Percentiles rank a stretch among this genome's conserved stretches.
These are phyloP conservation scores for Pachyseris speciosa DNA, from an alignment of 64 coral and sea anemone species.

Conservation along the genomic window DNA sequence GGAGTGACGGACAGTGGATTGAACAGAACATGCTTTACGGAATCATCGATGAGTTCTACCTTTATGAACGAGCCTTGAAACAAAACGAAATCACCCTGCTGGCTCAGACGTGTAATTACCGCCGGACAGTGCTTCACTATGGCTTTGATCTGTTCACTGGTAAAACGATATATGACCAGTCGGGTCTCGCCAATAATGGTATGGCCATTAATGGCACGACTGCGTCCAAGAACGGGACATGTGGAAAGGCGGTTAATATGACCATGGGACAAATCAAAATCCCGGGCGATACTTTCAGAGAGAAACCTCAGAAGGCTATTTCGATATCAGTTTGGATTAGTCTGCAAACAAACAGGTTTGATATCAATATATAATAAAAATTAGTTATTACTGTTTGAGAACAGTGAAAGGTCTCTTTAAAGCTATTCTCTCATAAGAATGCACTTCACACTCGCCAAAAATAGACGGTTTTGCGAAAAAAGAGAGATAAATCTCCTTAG, in stretches of 20 bases:
- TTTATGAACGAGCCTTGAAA: conserved; percentile 78
- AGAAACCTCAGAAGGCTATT: conserved; percentile 85
- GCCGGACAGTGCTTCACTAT: conserved; percentile 80
- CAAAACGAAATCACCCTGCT: conserved; percentile 83
- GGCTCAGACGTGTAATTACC: conserved; percentile 84
- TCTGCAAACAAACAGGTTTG: conserved; percentile 90
- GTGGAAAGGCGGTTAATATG: conserved; percentile 91
- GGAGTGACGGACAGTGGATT: conserved; percentile 71
- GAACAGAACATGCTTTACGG: conserved; percentile 65
- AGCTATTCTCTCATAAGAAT: too few relatives aligned
- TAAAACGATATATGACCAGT: conserved; percentile 80
- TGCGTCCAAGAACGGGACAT: conserved; percentile 55
- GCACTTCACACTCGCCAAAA: too few relatives aligned
- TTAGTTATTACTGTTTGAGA: not conserved
- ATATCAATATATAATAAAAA: too few relatives aligned
- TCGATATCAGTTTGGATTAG: conserved; percentile 89
- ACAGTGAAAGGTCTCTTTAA: too few relatives aligned
- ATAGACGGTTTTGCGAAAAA: too few relatives aligned
- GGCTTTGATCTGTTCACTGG: conserved; percentile 87
- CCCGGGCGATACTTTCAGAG: conserved; percentile 64
- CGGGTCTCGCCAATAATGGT: conserved; percentile 95
- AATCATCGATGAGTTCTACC: conserved; percentile 95
- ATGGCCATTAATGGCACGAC: conserved; percentile 59
- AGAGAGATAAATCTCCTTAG: too few relatives aligned
- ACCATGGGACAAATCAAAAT: conserved; percentile 84